Percentiles rank a stretch among this genome's conserved stretches.
phyloP scores from a whole-genome alignment of 2,888 invertebrate genomes.

The Agriopis leucophaearia region DNA sequence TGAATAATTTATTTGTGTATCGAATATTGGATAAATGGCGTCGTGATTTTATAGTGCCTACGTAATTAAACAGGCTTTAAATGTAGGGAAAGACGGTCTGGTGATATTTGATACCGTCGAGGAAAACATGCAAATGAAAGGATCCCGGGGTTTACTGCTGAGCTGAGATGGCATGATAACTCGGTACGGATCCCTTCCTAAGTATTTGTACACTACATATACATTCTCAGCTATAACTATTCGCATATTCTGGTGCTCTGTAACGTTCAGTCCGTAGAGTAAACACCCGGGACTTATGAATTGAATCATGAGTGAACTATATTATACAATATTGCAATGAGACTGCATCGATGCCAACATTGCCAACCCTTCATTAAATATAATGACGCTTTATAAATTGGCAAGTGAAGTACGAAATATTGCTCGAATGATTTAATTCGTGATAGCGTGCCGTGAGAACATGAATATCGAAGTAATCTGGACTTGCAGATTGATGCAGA shows the following conservation, averaged over 20 bases:
- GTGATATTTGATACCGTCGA: conserved; percentile 72
- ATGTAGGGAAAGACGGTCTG: conserved; percentile 54
- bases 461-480: conserved; percentile 23
- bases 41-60: conserved; percentile 65
- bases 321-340: conserved; percentile 36
- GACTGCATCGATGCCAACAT: conserved; percentile 14
- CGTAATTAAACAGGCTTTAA: conserved; percentile 66
- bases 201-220: conserved; percentile 17
- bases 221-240: conserved; percentile 6
- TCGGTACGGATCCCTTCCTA: conserved; percentile 34
- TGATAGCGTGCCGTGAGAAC: conserved; percentile 31
- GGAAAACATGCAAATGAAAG: conserved; percentile 81
- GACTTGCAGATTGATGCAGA: conserved; percentile 19
- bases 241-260: conserved; percentile 20
- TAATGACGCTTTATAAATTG: conserved; percentile 37
- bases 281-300: conserved; percentile 38
- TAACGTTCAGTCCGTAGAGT: conserved; percentile 29
- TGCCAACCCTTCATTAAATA: conserved; percentile 35
- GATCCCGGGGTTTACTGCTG: conserved; percentile 59
- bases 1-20: conserved; percentile 70
- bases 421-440: conserved; percentile 33
- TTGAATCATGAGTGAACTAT: conserved; percentile 38
- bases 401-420: conserved; percentile 26
- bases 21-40: conserved; percentile 61
- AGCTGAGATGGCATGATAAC: conserved; percentile 45